Evolutionary conservation across 2,113 vertebrate species (phyloP), one percentile per base, ranked within the genome.

Genomic region (Lonchura striata): DNA sequence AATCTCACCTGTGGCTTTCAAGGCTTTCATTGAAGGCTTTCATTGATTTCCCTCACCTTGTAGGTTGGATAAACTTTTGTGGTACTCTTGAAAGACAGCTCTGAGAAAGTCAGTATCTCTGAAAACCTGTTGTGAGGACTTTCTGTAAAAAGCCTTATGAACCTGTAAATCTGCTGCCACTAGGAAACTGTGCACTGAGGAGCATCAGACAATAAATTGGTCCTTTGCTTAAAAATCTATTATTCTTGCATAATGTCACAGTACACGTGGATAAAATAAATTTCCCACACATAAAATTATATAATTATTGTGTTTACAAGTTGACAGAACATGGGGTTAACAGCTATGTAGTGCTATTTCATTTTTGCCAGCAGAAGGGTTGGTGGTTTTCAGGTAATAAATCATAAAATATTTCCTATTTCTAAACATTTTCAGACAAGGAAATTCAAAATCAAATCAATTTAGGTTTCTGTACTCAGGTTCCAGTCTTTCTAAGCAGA

Each of bases 371-470:
- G 97, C 97, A 97, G 90, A 96, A 98, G 96, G 98, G 76, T 96
- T 98, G 96, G 96, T 97, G 94, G 95, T 93, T 98, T 98, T 97
- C 91, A 97, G 98, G 98, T 96, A 98, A 98, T 98, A 99, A 98
- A 98, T 99, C 98, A 99, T 98, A 98, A 98, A 98, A 98, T 98
- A 94, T 85, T 98, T 95, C 97, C 98, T 94, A 63, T 98, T 98
- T 97, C 97, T 98, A 96, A 98, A 98, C 97, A 96, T 98, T 98
- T 98, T 95, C 70, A 98, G 98, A 99, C 98, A 99, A 99, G 98
- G 49, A 95, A 97, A 95, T 95, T 97, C 96, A 94, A 95, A 98
- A 98, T 98, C 97, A 97, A 98, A 98, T 99, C 98, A 98, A 98
- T 98, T 98, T 98, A 97, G 94, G 93, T 92, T 96, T 98, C 97